These are phyloP conservation scores for Halcyon malimbica DNA, from an alignment of 2,113 vertebrate genomes.

Conservation along the genomic window DNA sequence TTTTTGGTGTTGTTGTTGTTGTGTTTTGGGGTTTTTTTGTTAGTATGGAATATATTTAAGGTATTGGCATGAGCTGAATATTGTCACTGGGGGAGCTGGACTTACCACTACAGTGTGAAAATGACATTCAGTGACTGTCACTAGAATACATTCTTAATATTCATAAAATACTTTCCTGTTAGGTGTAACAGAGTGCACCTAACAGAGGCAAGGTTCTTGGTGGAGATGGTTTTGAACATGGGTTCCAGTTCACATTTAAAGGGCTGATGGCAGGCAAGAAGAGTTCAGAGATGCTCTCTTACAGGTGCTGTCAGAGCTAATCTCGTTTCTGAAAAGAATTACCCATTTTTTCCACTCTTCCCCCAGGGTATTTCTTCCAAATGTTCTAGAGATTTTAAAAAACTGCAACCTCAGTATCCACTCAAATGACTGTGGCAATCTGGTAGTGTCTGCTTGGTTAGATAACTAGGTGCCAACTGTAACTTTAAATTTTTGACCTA, in stretches of 20 bases:
- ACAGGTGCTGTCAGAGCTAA: neutral
- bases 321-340: neutral
- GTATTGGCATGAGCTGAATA: accelerated
- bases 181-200: neutral
- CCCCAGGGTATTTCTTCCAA: neutral
- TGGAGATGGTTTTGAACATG: neutral
- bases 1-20: too few species aligned
- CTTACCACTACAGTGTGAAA: neutral
- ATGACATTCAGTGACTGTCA: neutral
- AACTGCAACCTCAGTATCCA: neutral
- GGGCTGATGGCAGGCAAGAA: neutral
- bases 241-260: neutral
- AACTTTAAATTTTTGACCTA: neutral
- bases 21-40: too few species aligned
- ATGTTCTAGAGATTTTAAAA: neutral
- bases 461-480: neutral
- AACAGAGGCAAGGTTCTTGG: neutral
- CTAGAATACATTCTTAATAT: neutral
- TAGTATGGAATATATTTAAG: neutral
- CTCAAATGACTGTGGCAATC: neutral
- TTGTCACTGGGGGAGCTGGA: neutral
- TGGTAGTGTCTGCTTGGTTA: neutral
- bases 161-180: neutral
- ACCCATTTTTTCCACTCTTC: neutral
- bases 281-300: neutral